Evolutionary conservation across 2,888 invertebrate species (phyloP).

Genomic region (Prenolepis imparis): DNA sequence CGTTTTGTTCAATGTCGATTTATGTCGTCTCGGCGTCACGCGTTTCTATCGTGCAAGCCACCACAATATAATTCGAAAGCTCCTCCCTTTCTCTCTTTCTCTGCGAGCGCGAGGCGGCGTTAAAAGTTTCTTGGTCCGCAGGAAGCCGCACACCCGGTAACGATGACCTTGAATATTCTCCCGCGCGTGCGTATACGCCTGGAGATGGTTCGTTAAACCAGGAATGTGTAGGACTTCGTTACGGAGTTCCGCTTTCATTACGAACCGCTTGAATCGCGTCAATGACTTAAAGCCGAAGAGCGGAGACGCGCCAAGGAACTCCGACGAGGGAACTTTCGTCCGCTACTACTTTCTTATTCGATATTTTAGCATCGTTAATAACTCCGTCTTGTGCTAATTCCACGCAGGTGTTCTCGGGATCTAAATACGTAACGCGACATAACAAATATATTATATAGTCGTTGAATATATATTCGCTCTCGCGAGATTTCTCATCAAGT

Average conservation of each 20-base stretch:
- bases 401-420: conserved; percentile 63
- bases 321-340: conserved; percentile 60
- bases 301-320: conserved; percentile 48
- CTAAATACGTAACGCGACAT: not conserved
- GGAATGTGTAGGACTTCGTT: conserved; percentile 74
- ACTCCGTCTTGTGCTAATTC: conserved; percentile 66
- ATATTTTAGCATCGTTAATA: conserved; percentile 72
- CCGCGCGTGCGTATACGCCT: conserved; percentile 12
- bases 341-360: conserved; percentile 56
- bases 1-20: conserved; percentile 50
- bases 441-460: not conserved
- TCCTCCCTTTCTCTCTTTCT: not conserved
- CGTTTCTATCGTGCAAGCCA: conserved; percentile 19
- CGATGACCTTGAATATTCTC: conserved; percentile 68
- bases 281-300: conserved; percentile 68
- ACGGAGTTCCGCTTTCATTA: conserved; percentile 73
- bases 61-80: conserved; percentile 41
- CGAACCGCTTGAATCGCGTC: conserved; percentile 66
- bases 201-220: conserved; percentile 73
- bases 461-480: not conserved
- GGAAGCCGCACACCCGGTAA: conserved; percentile 49
- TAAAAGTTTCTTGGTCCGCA: conserved; percentile 51
- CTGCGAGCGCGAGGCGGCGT: conserved; percentile 33
- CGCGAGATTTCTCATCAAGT: not conserved
- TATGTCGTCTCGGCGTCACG: conserved; percentile 29